A percentile compares a stretch with the other conserved stretches of the same genome.
Evolutionary conservation across 2,888 invertebrate species (phyloP).

Genomic region (Chorisops tibialis): DNA sequence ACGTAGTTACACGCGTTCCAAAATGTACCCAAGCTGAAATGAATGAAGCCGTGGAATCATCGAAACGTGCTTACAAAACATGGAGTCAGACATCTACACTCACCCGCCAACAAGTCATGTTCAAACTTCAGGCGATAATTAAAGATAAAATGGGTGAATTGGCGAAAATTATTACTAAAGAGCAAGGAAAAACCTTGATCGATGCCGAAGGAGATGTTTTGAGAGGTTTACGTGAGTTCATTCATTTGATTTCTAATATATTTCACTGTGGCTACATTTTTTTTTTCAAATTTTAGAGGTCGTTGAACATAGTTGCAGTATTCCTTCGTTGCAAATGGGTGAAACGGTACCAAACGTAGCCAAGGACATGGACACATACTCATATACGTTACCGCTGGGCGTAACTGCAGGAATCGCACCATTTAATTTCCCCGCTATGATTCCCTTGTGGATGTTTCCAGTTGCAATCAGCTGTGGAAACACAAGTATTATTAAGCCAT

Average conservation of each 20-base stretch:
- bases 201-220: conserved; percentile 99
- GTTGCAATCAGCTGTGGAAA: conserved; percentile 88
- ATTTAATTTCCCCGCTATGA: conserved; percentile 99
- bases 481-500: conserved; percentile 92
- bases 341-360: conserved; percentile 79
- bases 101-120: conserved; percentile 89
- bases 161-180: conserved; percentile 87
- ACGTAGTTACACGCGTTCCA: conserved; percentile 80
- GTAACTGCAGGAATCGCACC: conserved; percentile 90
- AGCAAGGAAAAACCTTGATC: conserved; percentile 94
- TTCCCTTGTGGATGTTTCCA: conserved; percentile 95
- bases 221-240: conserved; percentile 91
- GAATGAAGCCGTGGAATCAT: conserved; percentile 81
- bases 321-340: conserved; percentile 88
- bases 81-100: conserved; percentile 93
- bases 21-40: conserved; percentile 86
- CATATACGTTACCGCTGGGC: conserved; percentile 88
- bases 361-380: conserved; percentile 95
- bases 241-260: background rate
- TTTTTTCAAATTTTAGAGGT: conserved; percentile 64
- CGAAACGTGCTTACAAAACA: conserved; percentile 71
- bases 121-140: conserved; percentile 80
- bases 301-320: conserved; percentile 94
- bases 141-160: conserved; percentile 84
- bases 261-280: conserved; percentile 7